Evolutionary conservation across 2,797 vertebrate species (phyloP).

Genomic region (Channallabes apus): DNA sequence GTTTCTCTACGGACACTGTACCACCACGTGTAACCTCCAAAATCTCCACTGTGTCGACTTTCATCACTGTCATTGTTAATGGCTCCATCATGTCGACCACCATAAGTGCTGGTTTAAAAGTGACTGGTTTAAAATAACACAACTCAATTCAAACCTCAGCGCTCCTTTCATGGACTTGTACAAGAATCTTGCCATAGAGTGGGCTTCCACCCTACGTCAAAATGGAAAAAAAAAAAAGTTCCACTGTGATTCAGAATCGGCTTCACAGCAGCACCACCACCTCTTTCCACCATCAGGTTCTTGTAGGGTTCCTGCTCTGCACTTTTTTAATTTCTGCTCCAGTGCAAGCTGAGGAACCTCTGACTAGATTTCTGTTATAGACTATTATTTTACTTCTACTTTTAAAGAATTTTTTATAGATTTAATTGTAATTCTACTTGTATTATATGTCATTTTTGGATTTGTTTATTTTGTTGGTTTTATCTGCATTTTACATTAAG

Average conservation of each 20-base stretch:
- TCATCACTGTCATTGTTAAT: neutral
- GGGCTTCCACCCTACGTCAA: no score
- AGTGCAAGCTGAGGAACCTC: neutral
- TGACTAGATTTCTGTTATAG: neutral
- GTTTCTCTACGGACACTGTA: no score
- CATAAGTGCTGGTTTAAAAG: neutral
- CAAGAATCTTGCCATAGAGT: neutral
- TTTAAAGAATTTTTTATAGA: neutral
- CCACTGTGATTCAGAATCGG: neutral
- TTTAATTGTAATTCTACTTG: neutral
- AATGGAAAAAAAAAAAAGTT: no score
- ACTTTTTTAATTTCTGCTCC: neutral
- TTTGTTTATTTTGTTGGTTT: neutral
- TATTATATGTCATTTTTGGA: neutral
- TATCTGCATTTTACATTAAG: neutral
- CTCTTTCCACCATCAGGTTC: neutral
- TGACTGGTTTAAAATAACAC: no score
- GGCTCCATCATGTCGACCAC: neutral
- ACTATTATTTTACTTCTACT: no score
- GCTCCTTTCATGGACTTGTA: neutral
- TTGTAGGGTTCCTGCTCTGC: neutral
- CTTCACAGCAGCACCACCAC: neutral
- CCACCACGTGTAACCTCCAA: neutral
- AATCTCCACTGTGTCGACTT: neutral
- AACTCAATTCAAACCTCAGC: neutral